A percentile compares a stretch with the other conserved stretches of the same genome.
Conservation (phyloP, 1,140 invertebrate species). For the Apis cerana region DNA sequence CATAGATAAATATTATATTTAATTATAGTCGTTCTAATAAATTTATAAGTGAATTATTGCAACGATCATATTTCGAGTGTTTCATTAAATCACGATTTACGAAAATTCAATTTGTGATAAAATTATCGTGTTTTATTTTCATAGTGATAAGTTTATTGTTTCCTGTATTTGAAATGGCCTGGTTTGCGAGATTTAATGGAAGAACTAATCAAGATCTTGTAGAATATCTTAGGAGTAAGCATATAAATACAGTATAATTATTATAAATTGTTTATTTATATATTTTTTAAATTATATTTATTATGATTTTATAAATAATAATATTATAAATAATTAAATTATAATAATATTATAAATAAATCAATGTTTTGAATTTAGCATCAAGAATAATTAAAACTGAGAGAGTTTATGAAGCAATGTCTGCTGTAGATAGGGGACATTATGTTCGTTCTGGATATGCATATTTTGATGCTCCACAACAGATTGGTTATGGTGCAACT, state of each 20-base stretch:
- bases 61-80: neutral
- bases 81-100: slow-evolving; percentile 1
- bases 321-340: neutral
- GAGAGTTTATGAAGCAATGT: slow-evolving; percentile 92
- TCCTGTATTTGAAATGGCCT: slow-evolving; percentile 72
- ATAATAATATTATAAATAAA: neutral
- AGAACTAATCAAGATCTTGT: slow-evolving; percentile 92
- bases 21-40: neutral
- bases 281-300: neutral
- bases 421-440: slow-evolving; percentile 90
- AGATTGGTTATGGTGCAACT: slow-evolving; percentile 94
- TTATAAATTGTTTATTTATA: neutral
- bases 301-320: neutral
- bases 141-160: slow-evolving; percentile 45
- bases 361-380: slow-evolving; percentile 82
- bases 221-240: slow-evolving; percentile 89
- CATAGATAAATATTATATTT: neutral
- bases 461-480: slow-evolving; percentile 95
- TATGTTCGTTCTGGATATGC: slow-evolving; percentile 87
- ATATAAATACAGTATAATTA: neutral
- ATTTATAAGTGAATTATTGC: neutral
- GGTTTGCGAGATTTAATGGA: slow-evolving; percentile 91
- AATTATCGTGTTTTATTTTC: slow-evolving; percentile 34
- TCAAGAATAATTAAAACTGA: slow-evolving; percentile 92
- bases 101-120: slow-evolving; percentile 15